Conservation (phyloP, 2,113 vertebrate species). For the Odocoileus hemionus region DNA sequence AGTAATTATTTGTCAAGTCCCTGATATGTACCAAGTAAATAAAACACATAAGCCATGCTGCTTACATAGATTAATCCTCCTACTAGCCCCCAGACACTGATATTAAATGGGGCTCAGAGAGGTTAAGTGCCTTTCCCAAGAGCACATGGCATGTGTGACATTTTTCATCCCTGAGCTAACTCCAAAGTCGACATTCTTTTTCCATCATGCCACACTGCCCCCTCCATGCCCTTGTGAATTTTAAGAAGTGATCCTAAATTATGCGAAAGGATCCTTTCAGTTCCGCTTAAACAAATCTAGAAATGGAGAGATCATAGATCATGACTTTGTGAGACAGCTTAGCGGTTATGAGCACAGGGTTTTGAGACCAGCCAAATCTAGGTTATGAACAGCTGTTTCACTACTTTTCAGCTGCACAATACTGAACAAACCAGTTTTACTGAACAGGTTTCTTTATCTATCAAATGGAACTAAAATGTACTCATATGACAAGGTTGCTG, state of each 20-base stretch:
- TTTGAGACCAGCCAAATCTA: neutral
- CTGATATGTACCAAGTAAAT: neutral
- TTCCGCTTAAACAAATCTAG: neutral
- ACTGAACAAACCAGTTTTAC: neutral
- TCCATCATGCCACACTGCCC: neutral
- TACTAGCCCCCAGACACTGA: neutral
- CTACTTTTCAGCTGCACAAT: neutral
- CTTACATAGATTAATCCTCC: neutral
- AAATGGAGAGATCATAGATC: neutral
- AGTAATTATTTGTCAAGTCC: neutral
- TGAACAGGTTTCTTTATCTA: neutral
- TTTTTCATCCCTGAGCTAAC: neutral
- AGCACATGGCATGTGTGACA: neutral
- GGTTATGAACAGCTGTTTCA: neutral
- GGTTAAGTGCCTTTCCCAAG: neutral
- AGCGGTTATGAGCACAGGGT: neutral
- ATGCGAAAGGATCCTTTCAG: neutral
- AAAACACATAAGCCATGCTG: neutral
- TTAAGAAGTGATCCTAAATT: neutral
- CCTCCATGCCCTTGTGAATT: neutral
- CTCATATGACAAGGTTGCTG: neutral
- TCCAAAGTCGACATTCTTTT: neutral
- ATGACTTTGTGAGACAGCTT: neutral
- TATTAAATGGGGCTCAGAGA: neutral
- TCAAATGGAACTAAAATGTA: neutral